phyloP scores from a whole-genome alignment of 2,113 vertebrate species.

The Xiphophorus maculatus region DNA sequence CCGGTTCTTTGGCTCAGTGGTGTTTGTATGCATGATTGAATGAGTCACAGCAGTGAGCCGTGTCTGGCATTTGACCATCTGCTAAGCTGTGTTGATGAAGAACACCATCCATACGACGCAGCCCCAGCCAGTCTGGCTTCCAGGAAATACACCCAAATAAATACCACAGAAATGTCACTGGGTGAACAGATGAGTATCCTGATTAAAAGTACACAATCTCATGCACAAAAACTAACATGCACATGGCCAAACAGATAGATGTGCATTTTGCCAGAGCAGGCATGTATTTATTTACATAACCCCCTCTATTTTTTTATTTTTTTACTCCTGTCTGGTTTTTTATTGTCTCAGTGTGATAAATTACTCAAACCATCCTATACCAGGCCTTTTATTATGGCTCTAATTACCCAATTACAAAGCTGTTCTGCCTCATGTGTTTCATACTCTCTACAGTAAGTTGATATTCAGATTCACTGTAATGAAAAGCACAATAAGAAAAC shows the following conservation, averaged over 20 bases:
- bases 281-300: slow-evolving; percentile 22
- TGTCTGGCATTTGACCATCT: slow-evolving; percentile 24
- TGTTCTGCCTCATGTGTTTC: slow-evolving; percentile 1
- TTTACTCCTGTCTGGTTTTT: slow-evolving; percentile 2
- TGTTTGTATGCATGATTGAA: not conserved
- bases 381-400: not conserved
- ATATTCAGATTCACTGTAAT: slow-evolving; percentile 11
- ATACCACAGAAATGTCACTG: slow-evolving; percentile 54
- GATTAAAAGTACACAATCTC: not conserved
- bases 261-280: not conserved
- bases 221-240: not conserved
- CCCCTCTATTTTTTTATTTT: slow-evolving; percentile 14
- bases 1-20: not conserved
- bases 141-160: slow-evolving; percentile 41
- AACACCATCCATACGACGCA: slow-evolving; percentile 17
- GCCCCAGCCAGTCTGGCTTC: slow-evolving; percentile 14
- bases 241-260: not conserved
- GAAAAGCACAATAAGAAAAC: not conserved
- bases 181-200: not conserved
- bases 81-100: slow-evolving; percentile 22
- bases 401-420: slow-evolving; percentile 43
- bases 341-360: slow-evolving; percentile 37
- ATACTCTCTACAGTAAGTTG: not conserved
- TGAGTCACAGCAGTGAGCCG: slow-evolving; percentile 8
- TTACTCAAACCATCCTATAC: not conserved